Base-by-base conservation (phyloP, 2,797 vertebrate species). In the Acrossocheilus fasciatus region DNA sequence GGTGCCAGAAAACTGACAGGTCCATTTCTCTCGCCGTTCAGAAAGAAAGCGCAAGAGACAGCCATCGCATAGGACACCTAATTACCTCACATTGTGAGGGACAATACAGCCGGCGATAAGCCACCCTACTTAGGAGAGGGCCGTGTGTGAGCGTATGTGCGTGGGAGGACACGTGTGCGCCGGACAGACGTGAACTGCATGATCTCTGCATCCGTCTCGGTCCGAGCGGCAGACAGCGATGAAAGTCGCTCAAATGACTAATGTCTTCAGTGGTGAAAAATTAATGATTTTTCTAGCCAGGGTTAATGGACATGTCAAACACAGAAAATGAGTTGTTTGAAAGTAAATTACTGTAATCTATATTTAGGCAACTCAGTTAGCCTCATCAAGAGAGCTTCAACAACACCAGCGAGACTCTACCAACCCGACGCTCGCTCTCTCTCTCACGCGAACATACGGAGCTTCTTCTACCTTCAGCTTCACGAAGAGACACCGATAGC, bases 221-320 rank as follows among this genome's bases (percentile, higher is more conserved):
- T 94, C 93, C 92, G 90, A 1, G 91, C 91, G 91, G 93, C 93
- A 96, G 95, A 95, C 94, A 95, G 93, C 94, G 94, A 96, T 95
- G 93, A 96, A 95, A 96, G 94, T 95, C 92, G 89, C 94, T 96
- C 93, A 95, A 95, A 97, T 97, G 96, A 97, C 94, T 96, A 98
- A 98, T 97, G 95, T 96, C 95, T 96, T 96, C 95, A 95, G 94
- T 95, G 95, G 96, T 95, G 93, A 96, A 97, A 97, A 97, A 97
- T 97, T 97, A 96, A 97, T 97, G 95, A 97, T 97, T 97, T 97
- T 95, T 96, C 93, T 93, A 95, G 94, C 95, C 94, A 92, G 93
- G 97, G 97, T 98, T 98, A 98, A 98, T 98, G 97, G 97, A 97
- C 93, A 95, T 96, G 96, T 97, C 97, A 98, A 95, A 96, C 96